Conservation (phyloP, 2,888 invertebrate species). For the Agrochola litura region DNA sequence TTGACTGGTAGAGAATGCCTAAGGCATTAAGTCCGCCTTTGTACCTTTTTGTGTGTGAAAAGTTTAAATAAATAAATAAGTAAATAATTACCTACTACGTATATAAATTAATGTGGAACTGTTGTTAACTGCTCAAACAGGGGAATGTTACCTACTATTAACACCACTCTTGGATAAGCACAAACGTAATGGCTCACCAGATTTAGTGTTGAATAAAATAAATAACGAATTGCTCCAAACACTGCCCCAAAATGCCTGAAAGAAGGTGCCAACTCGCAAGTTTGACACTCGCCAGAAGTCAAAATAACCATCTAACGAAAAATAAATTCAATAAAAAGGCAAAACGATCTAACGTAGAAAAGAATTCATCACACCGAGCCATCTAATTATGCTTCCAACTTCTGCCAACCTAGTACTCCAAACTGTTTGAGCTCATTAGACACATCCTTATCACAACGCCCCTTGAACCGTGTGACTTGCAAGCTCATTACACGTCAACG, state of each 20-base stretch:
- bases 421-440: slow-evolving; percentile 51
- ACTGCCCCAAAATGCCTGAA: background rate
- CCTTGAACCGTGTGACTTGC: slow-evolving; percentile 59
- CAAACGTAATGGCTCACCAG: background rate
- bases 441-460: slow-evolving; percentile 55
- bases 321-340: too few species aligned
- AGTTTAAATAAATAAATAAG: too few species aligned
- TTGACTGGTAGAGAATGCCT: too few species aligned
- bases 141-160: background rate
- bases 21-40: too few species aligned
- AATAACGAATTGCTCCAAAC: background rate
- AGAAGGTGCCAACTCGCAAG: too few species aligned
- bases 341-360: background rate
- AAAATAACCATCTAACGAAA: background rate
- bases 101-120: too few species aligned
- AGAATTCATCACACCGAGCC: background rate
- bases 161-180: background rate
- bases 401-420: slow-evolving; percentile 32
- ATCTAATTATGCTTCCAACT: slow-evolving; percentile 33
- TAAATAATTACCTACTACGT: too few species aligned
- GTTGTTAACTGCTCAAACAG: background rate
- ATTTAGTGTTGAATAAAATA: background rate
- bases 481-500: slow-evolving; percentile 52
- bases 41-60: too few species aligned
- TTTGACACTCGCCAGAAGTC: too few species aligned